A percentile compares a stretch with the other conserved stretches of the same genome.
These are phyloP conservation scores for Oreochromis niloticus DNA, from an alignment of 2,113 vertebrate genomes.

Conservation along the genomic window DNA sequence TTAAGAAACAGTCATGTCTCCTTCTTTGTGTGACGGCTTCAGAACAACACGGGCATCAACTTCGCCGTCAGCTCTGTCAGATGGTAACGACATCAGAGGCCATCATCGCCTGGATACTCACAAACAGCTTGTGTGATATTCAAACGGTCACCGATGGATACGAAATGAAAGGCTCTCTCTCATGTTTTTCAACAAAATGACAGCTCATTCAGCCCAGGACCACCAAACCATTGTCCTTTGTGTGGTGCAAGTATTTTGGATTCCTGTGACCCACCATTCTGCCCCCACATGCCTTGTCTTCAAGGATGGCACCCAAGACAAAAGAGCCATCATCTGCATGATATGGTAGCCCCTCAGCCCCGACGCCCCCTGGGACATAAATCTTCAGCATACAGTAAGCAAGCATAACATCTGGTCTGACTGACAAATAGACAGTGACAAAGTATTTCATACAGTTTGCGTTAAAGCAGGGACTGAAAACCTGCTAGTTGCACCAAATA, in stretches of 20 bases:
- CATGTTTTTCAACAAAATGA: slow-evolving; percentile 8
- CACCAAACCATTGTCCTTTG: slow-evolving; percentile 48
- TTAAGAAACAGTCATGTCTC: neutral
- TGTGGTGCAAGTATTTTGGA: slow-evolving; percentile 26
- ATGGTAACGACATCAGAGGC: slow-evolving; percentile 16
- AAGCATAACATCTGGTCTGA: slow-evolving; percentile 50
- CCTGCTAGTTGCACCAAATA: neutral
- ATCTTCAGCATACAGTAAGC: slow-evolving; percentile 48
- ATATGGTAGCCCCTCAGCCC: slow-evolving; percentile 43
- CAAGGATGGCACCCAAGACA: slow-evolving; percentile 49
- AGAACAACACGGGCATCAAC: neutral
- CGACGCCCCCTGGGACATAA: slow-evolving; percentile 34
- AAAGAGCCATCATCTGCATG: slow-evolving; percentile 50
- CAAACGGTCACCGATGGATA: slow-evolving; percentile 21
- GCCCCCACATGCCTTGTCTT: slow-evolving; percentile 24
- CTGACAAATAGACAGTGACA: slow-evolving; percentile 15
- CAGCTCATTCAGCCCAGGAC: slow-evolving; percentile 42
- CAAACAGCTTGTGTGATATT: slow-evolving; percentile 14
- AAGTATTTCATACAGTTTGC: neutral
- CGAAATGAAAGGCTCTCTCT: neutral
- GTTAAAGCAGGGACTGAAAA: neutral
- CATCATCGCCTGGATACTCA: slow-evolving; percentile 9
- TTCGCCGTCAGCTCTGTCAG: slow-evolving; percentile 16
- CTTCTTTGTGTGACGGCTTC: slow-evolving; percentile 27
- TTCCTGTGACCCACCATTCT: slow-evolving; percentile 30